Conservation (phyloP, 2,797 vertebrate species). For the Lemur catta region DNA sequence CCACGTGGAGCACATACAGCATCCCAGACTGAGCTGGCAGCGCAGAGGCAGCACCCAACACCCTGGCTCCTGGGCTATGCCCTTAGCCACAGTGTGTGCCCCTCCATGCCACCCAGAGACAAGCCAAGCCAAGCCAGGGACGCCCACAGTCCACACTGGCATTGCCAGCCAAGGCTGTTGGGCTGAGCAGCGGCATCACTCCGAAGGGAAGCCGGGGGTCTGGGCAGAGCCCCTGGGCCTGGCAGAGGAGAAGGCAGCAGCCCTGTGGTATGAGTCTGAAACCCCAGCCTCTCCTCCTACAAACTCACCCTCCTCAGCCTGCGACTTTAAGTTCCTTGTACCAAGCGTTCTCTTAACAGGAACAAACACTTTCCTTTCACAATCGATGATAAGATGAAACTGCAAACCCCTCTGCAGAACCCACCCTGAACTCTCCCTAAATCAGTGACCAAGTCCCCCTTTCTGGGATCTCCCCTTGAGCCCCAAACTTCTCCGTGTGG, state of each 20-base stretch:
- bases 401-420: background rate
- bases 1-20: accelerated
- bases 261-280: no score
- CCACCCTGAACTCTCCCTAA: background rate
- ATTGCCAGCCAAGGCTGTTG: background rate
- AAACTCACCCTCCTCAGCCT: background rate
- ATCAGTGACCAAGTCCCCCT: background rate
- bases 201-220: background rate
- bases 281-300: background rate
- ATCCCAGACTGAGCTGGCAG: no score
- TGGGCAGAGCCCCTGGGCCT: background rate
- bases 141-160: background rate
- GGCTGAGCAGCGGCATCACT: background rate
- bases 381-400: no score
- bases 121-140: no score
- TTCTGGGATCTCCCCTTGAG: no score
- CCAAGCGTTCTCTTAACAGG: no score
- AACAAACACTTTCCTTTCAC: background rate
- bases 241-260: background rate
- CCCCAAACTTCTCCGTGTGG: accelerated
- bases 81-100: background rate
- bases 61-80: no score
- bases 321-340: no score
- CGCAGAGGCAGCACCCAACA: no score
- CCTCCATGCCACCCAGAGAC: background rate